phyloP scores from a whole-genome alignment of 2,113 vertebrate genomes.

The Nothocercus nigrocapillus region DNA sequence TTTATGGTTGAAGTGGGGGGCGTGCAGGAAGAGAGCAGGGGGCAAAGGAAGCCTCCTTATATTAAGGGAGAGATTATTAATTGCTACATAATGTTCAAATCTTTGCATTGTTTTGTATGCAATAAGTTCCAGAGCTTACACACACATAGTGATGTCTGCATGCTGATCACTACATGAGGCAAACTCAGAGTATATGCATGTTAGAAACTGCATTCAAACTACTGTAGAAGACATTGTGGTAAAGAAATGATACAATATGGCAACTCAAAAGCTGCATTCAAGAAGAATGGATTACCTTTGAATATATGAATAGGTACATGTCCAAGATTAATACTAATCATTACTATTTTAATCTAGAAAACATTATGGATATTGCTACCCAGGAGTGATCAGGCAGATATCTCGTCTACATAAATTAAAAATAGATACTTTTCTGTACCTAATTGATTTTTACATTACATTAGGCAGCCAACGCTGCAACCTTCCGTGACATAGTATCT shows the following conservation, averaged over 20 bases:
- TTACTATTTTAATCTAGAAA: constrained; percentile 75
- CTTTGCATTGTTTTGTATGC: constrained; percentile 78
- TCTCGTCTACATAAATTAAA: constrained; percentile 74
- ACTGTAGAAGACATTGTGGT: constrained; percentile 44
- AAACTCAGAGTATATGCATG: constrained; percentile 58
- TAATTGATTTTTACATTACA: constrained; percentile 76
- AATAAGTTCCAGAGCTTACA: constrained; percentile 72
- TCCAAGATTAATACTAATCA: constrained; percentile 74
- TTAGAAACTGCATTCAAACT: constrained; percentile 72
- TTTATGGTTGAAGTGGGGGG: constrained; percentile 68
- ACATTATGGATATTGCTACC: constrained; percentile 51
- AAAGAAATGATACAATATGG: constrained; percentile 59
- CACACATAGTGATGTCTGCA: constrained; percentile 68
- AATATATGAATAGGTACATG: constrained; percentile 70
- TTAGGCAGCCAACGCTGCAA: constrained; percentile 71
- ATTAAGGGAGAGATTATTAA: constrained; percentile 77
- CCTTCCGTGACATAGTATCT: constrained; percentile 70
- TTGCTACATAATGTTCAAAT: constrained; percentile 71
- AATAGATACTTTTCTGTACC: constrained; percentile 76
- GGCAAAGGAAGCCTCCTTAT: constrained; percentile 69
- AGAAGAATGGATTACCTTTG: constrained; percentile 65
- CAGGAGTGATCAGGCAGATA: constrained; percentile 67
- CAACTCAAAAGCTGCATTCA: constrained; percentile 54
- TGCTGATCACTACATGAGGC: constrained; percentile 71
- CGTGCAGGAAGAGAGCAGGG: neutral